Evolutionary conservation across 2,888 invertebrate species (phyloP).

Genomic region (Epinotia brunnichana): DNA sequence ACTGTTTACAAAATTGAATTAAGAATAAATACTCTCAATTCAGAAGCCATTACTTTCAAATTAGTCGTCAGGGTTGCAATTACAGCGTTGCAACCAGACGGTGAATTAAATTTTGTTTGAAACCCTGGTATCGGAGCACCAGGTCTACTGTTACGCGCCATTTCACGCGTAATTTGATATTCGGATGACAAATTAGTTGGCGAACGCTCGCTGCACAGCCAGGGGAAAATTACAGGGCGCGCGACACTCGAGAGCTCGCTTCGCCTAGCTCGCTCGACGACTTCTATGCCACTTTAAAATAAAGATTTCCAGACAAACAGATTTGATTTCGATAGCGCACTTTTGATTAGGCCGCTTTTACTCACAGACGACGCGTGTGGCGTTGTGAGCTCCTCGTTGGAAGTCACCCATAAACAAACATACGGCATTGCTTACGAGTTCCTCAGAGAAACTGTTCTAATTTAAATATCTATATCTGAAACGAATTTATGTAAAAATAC

Average conservation of each 20-base stretch:
- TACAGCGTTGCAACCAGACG: conserved; percentile 66
- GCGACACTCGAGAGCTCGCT: conserved; percentile 47
- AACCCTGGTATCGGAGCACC: conserved; percentile 67
- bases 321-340: conserved; percentile 16
- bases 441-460: too few species aligned
- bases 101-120: conserved; percentile 77
- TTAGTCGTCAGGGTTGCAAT: conserved; percentile 70
- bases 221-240: conserved; percentile 76
- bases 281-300: conserved; percentile 36
- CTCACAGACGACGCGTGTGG: too few species aligned
- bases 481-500: too few species aligned
- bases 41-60: conserved; percentile 70
- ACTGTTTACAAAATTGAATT: conserved; percentile 44
- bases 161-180: conserved; percentile 82
- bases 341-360: conserved; percentile 5
- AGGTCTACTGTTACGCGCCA: conserved; percentile 77
- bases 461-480: background rate
- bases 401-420: too few species aligned
- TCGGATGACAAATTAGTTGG: conserved; percentile 81
- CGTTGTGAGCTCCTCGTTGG: too few species aligned
- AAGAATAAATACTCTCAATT: conserved; percentile 58
- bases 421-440: too few species aligned
- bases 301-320: conserved; percentile 39
- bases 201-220: conserved; percentile 64
- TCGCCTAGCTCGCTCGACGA: conserved; percentile 48